Evolutionary conservation across 2,888 invertebrate genomes (phyloP), one percentile per base, ranked within the genome.

Genomic region (Synergus umbraculus): DNA sequence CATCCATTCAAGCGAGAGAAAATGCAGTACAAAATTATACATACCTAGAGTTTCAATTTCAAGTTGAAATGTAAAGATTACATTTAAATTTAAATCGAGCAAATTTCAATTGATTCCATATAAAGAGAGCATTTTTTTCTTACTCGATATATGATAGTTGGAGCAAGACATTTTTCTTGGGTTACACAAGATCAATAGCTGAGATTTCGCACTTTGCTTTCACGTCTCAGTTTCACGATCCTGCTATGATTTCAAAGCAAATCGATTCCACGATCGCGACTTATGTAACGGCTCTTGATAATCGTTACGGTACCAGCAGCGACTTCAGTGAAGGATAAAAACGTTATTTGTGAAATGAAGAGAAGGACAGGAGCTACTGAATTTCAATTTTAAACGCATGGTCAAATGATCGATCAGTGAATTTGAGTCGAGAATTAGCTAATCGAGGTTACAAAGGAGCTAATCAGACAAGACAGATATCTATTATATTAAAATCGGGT

Each of bases 241-340:
- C 44, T 37, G 12, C 41, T 63, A 43, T 76, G 58, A 77, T 79
- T 81, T 65, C 73, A 65, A 73, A 78, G 78, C 76, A 76, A 78
- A 79, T 82, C 73, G 78, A 82, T 79, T 77, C 78, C 76, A 78
- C 43, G 69, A 77, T 81, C 64, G 29, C 67, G 22, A n/a, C 60
- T 69, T 69, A 29, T 37, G 76, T 63, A 78, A 73, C 77, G 66
- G 76, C 63, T 54, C 76, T 81, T 82, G 65, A 79, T 79, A 82
- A 78, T 78, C 65, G 79, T 82, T 79, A 76, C 77, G 76, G 22
- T 77, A 63, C 49, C 37, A 37, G 43, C 41, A 4, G 46, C 73
- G 78, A 77, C 78, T 73, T 78, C 77, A 76, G 13, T n/a, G 66
- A 63, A 78, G 65, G 64, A 77, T 73, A 66, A 37, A 44, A 78